phyloP scores from a whole-genome alignment of 92 coral and sea anemone genomes.

The Porites evermanni region DNA sequence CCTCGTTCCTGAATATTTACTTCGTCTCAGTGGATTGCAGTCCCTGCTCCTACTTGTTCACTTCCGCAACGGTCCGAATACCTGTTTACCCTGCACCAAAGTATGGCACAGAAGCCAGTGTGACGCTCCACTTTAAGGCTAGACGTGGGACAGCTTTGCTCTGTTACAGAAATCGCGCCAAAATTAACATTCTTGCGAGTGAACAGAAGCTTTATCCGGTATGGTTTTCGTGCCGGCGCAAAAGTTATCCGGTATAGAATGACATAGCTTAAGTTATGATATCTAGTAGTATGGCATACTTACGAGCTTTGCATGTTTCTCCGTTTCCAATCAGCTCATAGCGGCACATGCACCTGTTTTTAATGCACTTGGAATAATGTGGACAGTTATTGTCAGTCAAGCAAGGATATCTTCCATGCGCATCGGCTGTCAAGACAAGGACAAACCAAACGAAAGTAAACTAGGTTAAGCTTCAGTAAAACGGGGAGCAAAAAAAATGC shows the following conservation, averaged over 20 bases:
- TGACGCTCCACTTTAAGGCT: too few relatives aligned
- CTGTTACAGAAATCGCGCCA: too few relatives aligned
- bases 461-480: not conserved
- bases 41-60: too few relatives aligned
- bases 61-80: too few relatives aligned
- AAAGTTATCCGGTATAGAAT: too few relatives aligned
- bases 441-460: not conserved
- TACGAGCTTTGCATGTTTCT: conserved; percentile 31
- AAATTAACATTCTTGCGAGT: too few relatives aligned
- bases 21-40: too few relatives aligned
- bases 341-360: conserved; percentile 21
- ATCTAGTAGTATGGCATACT: not conserved
- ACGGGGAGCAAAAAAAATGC: not conserved
- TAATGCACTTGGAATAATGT: conserved; percentile 17
- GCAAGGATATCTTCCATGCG: not conserved
- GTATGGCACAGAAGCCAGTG: too few relatives aligned
- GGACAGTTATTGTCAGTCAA: conserved; percentile 30
- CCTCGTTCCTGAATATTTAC: too few relatives aligned
- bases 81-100: too few relatives aligned
- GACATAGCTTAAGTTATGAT: too few relatives aligned
- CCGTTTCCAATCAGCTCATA: conserved; percentile 28
- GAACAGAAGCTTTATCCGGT: not conserved
- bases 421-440: not conserved
- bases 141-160: too few relatives aligned
- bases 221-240: not conserved